Conservation (phyloP, 2,113 vertebrate genomes). For the Ptychochromis oligacanthus region DNA sequence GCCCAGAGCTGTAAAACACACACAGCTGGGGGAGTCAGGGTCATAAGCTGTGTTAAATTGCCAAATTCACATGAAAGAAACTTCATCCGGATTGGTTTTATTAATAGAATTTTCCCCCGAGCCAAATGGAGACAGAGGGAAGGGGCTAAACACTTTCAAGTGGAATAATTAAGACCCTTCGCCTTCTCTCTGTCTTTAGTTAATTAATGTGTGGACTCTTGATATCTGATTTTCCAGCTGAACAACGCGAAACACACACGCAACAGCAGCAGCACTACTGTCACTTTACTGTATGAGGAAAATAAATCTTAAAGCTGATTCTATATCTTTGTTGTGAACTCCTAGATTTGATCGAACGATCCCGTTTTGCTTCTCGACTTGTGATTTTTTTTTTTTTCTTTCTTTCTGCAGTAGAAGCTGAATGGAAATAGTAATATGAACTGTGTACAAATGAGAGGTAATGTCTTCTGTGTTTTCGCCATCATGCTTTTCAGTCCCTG, state of each 20-base stretch:
- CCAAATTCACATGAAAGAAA: slow-evolving; percentile 58
- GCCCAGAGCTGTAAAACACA: slow-evolving; percentile 16
- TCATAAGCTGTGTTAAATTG: slow-evolving; percentile 54
- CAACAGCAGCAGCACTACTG: slow-evolving; percentile 1
- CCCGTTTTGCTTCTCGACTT: neutral
- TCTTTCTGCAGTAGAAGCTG: neutral
- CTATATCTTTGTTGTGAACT: neutral
- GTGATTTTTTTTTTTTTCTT: neutral
- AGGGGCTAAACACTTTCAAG: slow-evolving; percentile 60
- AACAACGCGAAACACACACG: neutral
- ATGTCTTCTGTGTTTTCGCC: slow-evolving; percentile 39
- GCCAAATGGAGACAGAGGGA: slow-evolving; percentile 37
- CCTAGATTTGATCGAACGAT: neutral
- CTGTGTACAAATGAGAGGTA: neutral
- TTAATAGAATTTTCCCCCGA: slow-evolving; percentile 62
- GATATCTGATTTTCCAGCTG: slow-evolving; percentile 33
- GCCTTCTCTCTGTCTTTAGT: slow-evolving; percentile 41
- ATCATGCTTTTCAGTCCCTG: slow-evolving; percentile 84
- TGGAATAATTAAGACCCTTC: slow-evolving; percentile 66
- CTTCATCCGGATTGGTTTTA: slow-evolving; percentile 72
- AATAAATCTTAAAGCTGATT: slow-evolving; percentile 2
- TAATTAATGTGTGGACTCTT: slow-evolving; percentile 57
- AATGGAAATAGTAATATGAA: neutral
- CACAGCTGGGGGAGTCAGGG: neutral
- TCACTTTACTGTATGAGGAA: neutral